Base-by-base conservation (phyloP, 2,797 vertebrate genomes). In the Schizothorax lantsangensis region DNA sequence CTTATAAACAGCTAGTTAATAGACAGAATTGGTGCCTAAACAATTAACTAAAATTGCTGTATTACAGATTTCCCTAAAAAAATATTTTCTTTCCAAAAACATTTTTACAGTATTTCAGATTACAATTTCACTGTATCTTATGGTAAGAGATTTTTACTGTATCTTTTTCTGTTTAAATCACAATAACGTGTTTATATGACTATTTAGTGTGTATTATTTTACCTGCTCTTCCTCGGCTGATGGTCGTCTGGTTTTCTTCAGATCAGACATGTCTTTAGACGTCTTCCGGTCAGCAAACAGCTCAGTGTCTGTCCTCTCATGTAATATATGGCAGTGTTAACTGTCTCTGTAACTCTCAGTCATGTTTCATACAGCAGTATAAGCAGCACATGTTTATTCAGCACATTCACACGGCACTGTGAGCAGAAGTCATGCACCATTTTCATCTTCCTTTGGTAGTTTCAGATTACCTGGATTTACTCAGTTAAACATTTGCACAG, bases 171-270 rank as follows among this genome's bases (percentile, higher is more conserved):
- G 10, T 12, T 12, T 38, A 10, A 38, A 21, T 69, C 17, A 10
- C 4, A 38, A 5, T 69, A 71, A 36, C 0, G 10, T 69, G 19
- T 40, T 6, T 2, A 21, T 40, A 21, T 38, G 36, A 23, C 14
- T 68, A 45, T 47, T 11, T 26, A 26, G 6, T 17, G 19, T 26
- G 72, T 5, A 4, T 30, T 47, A 4, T 30, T 47, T 74, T 2
- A 74, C 74, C 74, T 36, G 89, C 0, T 7, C 10, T 7, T 19
- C n/a, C 19, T 88, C 79, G 1, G 90, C 59, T 1, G 90, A 88
- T 23, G 21, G 49, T 59, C 85, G 11, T 72, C 68, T 59, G 36
- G 3, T 69, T 15, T 69, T 85, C 72, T 47, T 92, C 72, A 92
- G 21, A 38, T 52, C 62, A 36, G 62, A 81, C 64, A 72, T 72